Percentiles rank a stretch among this genome's conserved stretches.
phyloP scores from a whole-genome alignment of 2,797 vertebrate species.

The Petrocephalus sullivani region DNA sequence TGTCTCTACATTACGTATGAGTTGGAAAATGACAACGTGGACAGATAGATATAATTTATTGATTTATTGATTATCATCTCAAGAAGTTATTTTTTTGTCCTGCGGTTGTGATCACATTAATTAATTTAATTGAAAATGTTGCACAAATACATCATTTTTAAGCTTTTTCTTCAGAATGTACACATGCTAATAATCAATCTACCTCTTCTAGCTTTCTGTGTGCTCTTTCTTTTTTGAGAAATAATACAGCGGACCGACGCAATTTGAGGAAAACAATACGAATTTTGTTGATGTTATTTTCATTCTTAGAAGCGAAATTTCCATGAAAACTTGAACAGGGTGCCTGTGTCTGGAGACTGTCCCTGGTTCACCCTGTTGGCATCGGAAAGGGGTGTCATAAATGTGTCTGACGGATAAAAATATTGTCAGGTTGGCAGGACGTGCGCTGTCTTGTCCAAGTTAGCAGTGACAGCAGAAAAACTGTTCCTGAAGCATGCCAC shows the following conservation, averaged over 20 bases:
- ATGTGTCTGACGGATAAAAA: conserved; percentile 60
- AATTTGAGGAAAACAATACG: not conserved
- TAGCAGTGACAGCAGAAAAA: conserved; percentile 48
- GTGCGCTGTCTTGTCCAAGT: conserved; percentile 41
- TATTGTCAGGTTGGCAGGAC: conserved; percentile 63
- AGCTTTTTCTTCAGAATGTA: not conserved
- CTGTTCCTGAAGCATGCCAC: conserved; percentile 14
- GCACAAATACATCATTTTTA: not conserved
- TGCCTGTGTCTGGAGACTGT: not conserved
- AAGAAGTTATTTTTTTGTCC: not conserved
- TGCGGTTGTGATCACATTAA: not conserved
- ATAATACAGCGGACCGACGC: not conserved
- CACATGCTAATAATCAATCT: not conserved
- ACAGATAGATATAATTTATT: not conserved
- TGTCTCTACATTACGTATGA: not conserved
- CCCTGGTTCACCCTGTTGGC: not conserved
- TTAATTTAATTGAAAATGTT: not conserved
- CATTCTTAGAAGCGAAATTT: not conserved
- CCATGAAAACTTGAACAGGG: not conserved
- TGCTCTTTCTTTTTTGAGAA: not conserved
- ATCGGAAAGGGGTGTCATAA: conserved; percentile 40
- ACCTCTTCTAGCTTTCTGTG: not conserved
- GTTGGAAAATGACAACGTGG: not conserved
- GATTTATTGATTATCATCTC: too few relatives aligned
- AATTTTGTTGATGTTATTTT: not conserved